These are phyloP conservation scores for Drosophila acutilabella DNA, from an alignment of 2,888 invertebrate genomes.

Conservation along the genomic window DNA sequence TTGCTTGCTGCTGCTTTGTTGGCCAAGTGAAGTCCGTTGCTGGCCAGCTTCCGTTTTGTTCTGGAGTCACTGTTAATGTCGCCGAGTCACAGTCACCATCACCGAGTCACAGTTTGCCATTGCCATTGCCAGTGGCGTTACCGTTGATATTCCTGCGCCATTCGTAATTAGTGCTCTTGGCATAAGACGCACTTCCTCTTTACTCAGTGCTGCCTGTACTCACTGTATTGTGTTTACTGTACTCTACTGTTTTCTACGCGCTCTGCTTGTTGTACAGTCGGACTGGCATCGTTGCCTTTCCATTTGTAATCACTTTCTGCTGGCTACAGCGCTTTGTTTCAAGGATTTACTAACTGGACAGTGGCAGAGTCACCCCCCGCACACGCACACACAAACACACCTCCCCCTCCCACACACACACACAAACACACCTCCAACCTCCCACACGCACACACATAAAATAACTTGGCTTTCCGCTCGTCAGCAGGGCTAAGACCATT, in stretches of 20 bases:
- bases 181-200: slow-evolving; percentile 73
- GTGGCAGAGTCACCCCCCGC: slow-evolving; percentile 10
- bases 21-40: slow-evolving; percentile 71
- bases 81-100: slow-evolving; percentile 62
- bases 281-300: slow-evolving; percentile 47
- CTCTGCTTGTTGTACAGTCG: slow-evolving; percentile 15
- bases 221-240: neutral
- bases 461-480: slow-evolving; percentile 21
- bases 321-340: slow-evolving; percentile 60
- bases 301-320: slow-evolving; percentile 77
- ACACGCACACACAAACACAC: slow-evolving; percentile 2
- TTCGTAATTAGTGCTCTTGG: slow-evolving; percentile 78
- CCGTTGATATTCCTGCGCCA: slow-evolving; percentile 65
- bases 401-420: slow-evolving; percentile 1
- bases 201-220: slow-evolving; percentile 12
- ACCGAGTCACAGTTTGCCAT: slow-evolving; percentile 33
- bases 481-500: slow-evolving; percentile 22
- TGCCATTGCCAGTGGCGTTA: slow-evolving; percentile 27
- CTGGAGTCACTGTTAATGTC: slow-evolving; percentile 65
- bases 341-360: slow-evolving; percentile 66
- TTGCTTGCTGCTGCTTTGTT: slow-evolving; percentile 61
- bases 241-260: slow-evolving; percentile 41
- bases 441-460: slow-evolving; percentile 20
- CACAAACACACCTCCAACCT: neutral
- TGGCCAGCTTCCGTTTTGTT: slow-evolving; percentile 65